These are phyloP conservation scores for Silurus asotus DNA, from an alignment of 2,113 vertebrate species.

Conservation along the genomic window DNA sequence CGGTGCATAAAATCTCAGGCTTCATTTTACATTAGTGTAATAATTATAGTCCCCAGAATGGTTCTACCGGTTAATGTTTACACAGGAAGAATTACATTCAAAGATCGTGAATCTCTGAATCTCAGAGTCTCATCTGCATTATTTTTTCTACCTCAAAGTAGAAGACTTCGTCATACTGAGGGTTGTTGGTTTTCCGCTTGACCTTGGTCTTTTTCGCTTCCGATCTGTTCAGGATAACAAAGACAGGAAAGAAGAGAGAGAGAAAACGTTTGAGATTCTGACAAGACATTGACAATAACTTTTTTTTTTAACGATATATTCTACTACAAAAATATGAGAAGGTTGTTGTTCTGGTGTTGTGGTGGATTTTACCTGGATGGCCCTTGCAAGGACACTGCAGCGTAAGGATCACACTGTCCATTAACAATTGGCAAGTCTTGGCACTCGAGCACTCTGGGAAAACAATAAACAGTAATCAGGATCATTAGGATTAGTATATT, in stretches of 20 bases:
- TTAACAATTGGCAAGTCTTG: constrained; percentile 96
- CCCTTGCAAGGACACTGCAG: constrained; percentile 88
- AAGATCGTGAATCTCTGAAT: background rate
- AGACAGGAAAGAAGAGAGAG: background rate
- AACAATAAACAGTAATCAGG: constrained; percentile 26
- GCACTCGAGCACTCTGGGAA: constrained; percentile 89
- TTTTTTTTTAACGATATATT: background rate
- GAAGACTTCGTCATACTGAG: constrained; percentile 97
- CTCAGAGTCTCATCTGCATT: too few relatives aligned
- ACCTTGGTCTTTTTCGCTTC: constrained; percentile 98
- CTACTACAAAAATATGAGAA: background rate
- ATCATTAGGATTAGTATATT: background rate
- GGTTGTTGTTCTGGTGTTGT: background rate
- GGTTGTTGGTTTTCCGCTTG: constrained; percentile 96
- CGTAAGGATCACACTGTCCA: constrained; percentile 94
- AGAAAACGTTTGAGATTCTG: background rate
- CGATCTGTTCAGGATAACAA: constrained; percentile 73
- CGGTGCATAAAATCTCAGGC: background rate
- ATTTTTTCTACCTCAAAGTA: constrained; percentile 88
- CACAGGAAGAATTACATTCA: background rate
- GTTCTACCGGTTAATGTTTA: constrained; percentile 17
- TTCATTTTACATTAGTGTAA: background rate
- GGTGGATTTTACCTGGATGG: constrained; percentile 82
- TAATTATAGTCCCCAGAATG: background rate
- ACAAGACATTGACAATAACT: background rate